Base-by-base conservation (phyloP, 2,888 invertebrate species). In the Heliothis peltigera region DNA sequence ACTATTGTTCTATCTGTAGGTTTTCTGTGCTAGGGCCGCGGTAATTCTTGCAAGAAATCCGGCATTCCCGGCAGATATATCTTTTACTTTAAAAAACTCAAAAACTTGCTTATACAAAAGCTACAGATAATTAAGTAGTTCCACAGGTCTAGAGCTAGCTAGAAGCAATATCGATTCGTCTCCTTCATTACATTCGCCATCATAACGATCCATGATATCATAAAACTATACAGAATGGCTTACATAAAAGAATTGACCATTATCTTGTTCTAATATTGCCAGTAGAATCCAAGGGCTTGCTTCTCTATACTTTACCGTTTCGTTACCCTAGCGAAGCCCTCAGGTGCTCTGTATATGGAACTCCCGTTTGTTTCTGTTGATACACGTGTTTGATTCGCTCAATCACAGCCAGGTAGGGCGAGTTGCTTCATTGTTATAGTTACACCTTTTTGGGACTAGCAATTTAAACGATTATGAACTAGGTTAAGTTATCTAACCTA, bases 291-390 rank as follows among this genome's bases (percentile, higher is more conserved):
- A 42, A 55, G 1, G 7, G 0, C 0, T 7, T 10, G 6, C 22
- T 42, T 1, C 15, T 32, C 10, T 19, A 22, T 28, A 0, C 1
- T n/a, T 10, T 22, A 15, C 12, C 0, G 17, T 47, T 17, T 5
- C 15, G 79, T 51, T 32, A 70, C 74, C 65, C 74, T 80, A 75
- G 19, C 49, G 1, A 66, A 52, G 52, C 65, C 64, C 62, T 64
- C 52, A 64, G 64, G 70, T 75, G 65, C 54, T 58, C 77, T 81
- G 47, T 77, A 75, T 71, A 81, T 69, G 81, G 81, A 70, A 77
- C 65, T 79, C 66, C 75, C 79, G 80, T 80, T 81, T 70, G 77
- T 59, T 72, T 69, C 64, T 77, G 79, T 77, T 77, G 70, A 67
- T 72, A 80, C 81, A 75, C 58, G 79, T 70, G 81, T 69, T 62